These are phyloP conservation scores for Melanotaenia pygmaea DNA, from an alignment of 2,797 vertebrate species.

Conservation along the genomic window DNA sequence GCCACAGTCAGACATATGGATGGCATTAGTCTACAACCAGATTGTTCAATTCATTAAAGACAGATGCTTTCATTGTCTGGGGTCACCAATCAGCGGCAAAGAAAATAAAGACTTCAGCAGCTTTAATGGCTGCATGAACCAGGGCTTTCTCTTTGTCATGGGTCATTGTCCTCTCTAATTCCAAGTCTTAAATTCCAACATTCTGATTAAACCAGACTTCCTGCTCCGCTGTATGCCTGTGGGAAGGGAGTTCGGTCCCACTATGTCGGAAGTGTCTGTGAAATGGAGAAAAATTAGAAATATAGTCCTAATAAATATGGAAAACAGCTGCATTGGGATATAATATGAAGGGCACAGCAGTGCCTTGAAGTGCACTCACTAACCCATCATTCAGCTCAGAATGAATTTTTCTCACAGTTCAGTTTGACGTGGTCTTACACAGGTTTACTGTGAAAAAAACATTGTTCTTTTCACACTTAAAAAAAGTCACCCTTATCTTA, in stretches of 20 bases:
- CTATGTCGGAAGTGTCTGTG: conserved; percentile 38
- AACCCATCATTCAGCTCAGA: conserved; percentile 20
- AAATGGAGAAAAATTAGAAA: conserved; percentile 51
- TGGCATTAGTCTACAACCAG: conserved; percentile 1
- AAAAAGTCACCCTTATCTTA: not conserved
- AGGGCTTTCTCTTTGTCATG: conserved; percentile 20
- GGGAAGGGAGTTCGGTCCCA: conserved; percentile 21
- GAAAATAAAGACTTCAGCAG: not conserved
- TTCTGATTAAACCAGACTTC: conserved; percentile 56
- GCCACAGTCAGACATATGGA: conserved; percentile 24
- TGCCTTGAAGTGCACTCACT: conserved; percentile 2
- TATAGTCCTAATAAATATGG: conserved; percentile 50
- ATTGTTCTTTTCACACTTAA: not conserved
- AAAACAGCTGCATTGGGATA: conserved; percentile 33
- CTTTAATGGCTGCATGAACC: not conserved
- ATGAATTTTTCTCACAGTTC: conserved; percentile 6
- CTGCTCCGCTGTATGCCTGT: conserved; percentile 39
- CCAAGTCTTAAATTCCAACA: conserved; percentile 25
- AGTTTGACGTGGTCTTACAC: not conserved
- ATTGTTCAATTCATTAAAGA: conserved; percentile 18
- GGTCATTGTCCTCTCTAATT: conserved; percentile 57
- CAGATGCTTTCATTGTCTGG: conserved; percentile 13
- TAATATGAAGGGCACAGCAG: conserved; percentile 19
- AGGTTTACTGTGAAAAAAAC: conserved; percentile 9
- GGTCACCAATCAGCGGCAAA: conserved; percentile 11